Percentiles rank a stretch among this genome's conserved stretches.
These are phyloP conservation scores for Decapterus maruadsi DNA, from an alignment of 2,797 vertebrate genomes.

Conservation along the genomic window DNA sequence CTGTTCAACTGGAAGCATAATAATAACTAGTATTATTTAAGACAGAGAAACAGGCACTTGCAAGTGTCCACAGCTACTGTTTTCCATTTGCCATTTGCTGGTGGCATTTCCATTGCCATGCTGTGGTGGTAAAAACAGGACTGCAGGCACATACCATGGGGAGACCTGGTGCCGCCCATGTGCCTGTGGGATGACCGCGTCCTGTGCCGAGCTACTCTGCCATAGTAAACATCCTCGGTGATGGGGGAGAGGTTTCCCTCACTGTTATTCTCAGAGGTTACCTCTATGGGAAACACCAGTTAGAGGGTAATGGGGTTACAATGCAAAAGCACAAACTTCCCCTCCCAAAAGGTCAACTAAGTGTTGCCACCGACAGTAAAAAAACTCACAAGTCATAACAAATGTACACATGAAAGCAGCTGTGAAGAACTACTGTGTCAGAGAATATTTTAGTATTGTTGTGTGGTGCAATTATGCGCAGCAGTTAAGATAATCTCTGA, in stretches of 20 bases:
- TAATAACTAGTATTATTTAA: slow-evolving; percentile 59
- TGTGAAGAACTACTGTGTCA: not conserved
- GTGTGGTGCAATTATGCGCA: slow-evolving; percentile 2
- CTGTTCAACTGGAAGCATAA: slow-evolving; percentile 77
- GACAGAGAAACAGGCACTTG: slow-evolving; percentile 73
- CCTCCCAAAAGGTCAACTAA: slow-evolving; percentile 20
- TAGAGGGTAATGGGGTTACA: slow-evolving; percentile 77
- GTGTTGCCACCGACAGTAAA: slow-evolving; percentile 17
- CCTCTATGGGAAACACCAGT: slow-evolving; percentile 91
- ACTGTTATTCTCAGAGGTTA: slow-evolving; percentile 95
- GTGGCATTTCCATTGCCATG: slow-evolving; percentile 71
- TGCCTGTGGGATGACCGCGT: slow-evolving; percentile 87
- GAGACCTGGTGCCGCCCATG: slow-evolving; percentile 83
- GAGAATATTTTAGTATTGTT: slow-evolving; percentile 4
- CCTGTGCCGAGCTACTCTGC: slow-evolving; percentile 88
- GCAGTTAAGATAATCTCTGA: slow-evolving; percentile 24
- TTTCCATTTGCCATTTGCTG: slow-evolving; percentile 57
- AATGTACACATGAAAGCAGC: slow-evolving; percentile 32
- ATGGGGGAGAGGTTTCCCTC: slow-evolving; percentile 90
- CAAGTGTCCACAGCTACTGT: slow-evolving; percentile 73
- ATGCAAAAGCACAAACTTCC: slow-evolving; percentile 56
- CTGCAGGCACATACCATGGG: slow-evolving; percentile 88
- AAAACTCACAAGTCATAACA: slow-evolving; percentile 29
- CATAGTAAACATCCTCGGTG: slow-evolving; percentile 91
- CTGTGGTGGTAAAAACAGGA: slow-evolving; percentile 67